These are phyloP conservation scores for Hermetia illucens DNA, from an alignment of 1,140 invertebrate species.

Conservation along the genomic window DNA sequence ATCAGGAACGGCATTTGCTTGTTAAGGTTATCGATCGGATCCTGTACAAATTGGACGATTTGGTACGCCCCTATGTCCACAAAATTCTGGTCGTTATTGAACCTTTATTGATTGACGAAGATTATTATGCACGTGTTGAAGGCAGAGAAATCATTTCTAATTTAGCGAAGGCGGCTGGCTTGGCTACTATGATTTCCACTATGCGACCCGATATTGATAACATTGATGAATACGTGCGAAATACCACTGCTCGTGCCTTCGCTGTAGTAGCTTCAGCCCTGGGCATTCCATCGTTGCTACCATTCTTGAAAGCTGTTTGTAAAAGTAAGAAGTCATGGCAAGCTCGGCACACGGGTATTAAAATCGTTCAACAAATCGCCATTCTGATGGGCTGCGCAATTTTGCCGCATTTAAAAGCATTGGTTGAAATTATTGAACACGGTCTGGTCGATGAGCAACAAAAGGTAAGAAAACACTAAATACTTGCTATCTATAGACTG, in stretches of 20 bases:
- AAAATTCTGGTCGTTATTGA: conserved; percentile 99
- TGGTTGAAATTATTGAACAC: conserved; percentile 99
- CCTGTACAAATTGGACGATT: conserved; percentile 95
- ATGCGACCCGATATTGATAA: conserved; percentile 99
- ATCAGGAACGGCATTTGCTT: conserved; percentile 97
- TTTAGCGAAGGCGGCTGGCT: conserved; percentile 96
- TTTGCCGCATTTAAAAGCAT: conserved; percentile 89
- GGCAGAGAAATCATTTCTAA: conserved; percentile 99
- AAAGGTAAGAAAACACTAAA: too few relatives aligned
- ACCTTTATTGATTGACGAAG: conserved; percentile 97
- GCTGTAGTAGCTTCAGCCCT: conserved; percentile 98
- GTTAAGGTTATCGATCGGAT: conserved; percentile 99
- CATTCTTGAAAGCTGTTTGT: conserved; percentile 98
- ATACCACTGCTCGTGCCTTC: conserved; percentile 97
- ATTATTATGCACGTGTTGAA: conserved; percentile 99
- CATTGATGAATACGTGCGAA: conserved; percentile 98
- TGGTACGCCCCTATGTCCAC: conserved; percentile 97
- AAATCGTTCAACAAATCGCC: conserved; percentile 99
- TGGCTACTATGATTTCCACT: conserved; percentile 99
- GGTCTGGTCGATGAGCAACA: conserved; percentile 80
- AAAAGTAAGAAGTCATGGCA: conserved; percentile 99
- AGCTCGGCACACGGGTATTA: conserved; percentile 97
- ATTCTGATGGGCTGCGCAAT: conserved; percentile 99
- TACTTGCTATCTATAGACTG: too few relatives aligned
- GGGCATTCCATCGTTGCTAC: conserved; percentile 93